Base-by-base conservation (phyloP, 2,888 invertebrate species). In the Catocala fraxini region DNA sequence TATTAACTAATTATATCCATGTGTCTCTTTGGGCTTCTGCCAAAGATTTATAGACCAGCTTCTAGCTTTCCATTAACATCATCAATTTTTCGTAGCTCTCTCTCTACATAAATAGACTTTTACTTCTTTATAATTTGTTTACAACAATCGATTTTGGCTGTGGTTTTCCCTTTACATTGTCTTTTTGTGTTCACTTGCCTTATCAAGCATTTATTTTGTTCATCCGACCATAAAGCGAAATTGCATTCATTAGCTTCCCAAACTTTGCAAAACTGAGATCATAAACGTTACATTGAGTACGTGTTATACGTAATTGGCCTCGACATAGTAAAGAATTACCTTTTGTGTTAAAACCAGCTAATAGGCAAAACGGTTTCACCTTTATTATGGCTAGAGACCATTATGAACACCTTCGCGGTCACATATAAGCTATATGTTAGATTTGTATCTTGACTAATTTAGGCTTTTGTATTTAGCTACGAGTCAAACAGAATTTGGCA, bases 261-360 rank as follows among this genome's bases (percentile, higher is more conserved):
- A 68, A 57, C 51, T 65, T 61, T 59, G 62, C 56, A 66, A 64
- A 62, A 62, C 53, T 46, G 13, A 63, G 51, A 53, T 66, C 55
- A 41, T 59, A 54, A 65, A 59, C 11, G 58, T 59, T 45, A 58
- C 63, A 61, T 61, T 66, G 58, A 56, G 53, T 64, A 55, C 55
- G 56, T 59, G 51, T 35, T 54, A 15, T 58, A 63, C 60, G 78
- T 73, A 68, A 77, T 65, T 73, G 69, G 49, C 78, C 76, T 77
- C 67, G 75, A 75, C 78, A 77, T 57, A 73, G 56, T 68, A 71
- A 75, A 59, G 35, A 64, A 62, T 53, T 65, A 45, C 73, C 65
- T 71, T 77, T 73, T 73, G 64, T 73, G 71, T 66, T 68, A 42
- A 63, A 70, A 64, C 65, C 42, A 56, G 63, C 56, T 42, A 45